Evolutionary conservation across 2,797 vertebrate species (phyloP).

Genomic region (Threskiornis aethiopicus): DNA sequence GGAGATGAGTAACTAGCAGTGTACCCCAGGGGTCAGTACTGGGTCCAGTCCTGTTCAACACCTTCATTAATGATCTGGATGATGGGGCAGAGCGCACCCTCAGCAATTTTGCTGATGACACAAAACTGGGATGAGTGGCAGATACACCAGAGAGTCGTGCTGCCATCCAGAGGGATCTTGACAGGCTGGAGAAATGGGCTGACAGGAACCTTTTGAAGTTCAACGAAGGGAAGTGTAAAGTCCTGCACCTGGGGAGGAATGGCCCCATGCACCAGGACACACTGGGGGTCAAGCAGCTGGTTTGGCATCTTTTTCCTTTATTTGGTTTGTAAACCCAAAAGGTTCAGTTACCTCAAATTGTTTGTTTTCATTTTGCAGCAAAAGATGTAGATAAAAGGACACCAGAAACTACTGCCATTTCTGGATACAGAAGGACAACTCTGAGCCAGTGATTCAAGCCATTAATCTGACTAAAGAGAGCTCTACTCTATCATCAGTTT

Average conservation of each 20-base stretch:
- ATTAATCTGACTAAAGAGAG: conserved; percentile 48
- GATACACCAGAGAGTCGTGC: neutral
- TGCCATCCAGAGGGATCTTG: neutral
- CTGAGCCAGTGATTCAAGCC: neutral
- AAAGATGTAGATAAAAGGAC: neutral
- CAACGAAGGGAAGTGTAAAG: neutral
- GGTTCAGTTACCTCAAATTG: neutral
- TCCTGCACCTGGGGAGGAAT: neutral
- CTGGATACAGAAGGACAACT: neutral
- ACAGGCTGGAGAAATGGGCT: neutral
- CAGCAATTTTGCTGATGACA: neutral
- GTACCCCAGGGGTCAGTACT: too few species aligned
- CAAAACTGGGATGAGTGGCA: neutral
- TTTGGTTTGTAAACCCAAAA: neutral
- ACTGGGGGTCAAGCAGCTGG: neutral
- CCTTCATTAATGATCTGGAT: neutral
- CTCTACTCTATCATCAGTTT: conserved; percentile 4
- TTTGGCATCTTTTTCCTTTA: neutral
- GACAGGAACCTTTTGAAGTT: neutral
- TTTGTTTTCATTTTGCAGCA: neutral
- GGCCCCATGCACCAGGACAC: neutral
- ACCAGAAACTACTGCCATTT: neutral
- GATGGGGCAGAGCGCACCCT: neutral
- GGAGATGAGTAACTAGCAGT: neutral
- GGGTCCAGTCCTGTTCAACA: neutral